Conservation (phyloP, 2,113 vertebrate species). For the Butorides virescens region DNA sequence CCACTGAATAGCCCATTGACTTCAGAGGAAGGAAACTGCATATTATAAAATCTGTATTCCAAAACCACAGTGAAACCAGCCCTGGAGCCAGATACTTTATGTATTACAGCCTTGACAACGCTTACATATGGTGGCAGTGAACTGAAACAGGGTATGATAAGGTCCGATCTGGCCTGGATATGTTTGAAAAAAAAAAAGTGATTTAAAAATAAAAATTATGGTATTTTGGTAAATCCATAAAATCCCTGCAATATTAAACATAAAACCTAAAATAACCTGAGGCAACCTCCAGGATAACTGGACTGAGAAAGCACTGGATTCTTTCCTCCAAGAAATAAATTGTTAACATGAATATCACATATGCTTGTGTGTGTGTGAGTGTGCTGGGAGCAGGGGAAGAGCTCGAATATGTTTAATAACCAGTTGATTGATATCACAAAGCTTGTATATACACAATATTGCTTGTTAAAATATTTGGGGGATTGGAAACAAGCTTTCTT, state of each 20-base stretch:
- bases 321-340: slow-evolving; percentile 41
- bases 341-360: slow-evolving; percentile 34
- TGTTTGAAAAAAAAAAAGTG: not conserved
- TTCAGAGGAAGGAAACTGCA: slow-evolving; percentile 58
- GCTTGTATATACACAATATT: not conserved
- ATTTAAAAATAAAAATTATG: slow-evolving; percentile 64
- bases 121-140: slow-evolving; percentile 58
- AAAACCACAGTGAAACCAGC: slow-evolving; percentile 46
- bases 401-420: slow-evolving; percentile 30
- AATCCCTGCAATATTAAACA: slow-evolving; percentile 58
- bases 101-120: slow-evolving; percentile 45
- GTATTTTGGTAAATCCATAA: slow-evolving; percentile 63
- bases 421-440: not conserved
- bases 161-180: not conserved
- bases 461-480: slow-evolving; percentile 20
- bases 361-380: not conserved
- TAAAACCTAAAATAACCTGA: slow-evolving; percentile 49
- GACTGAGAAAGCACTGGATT: slow-evolving; percentile 1
- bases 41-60: slow-evolving; percentile 47
- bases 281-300: slow-evolving; percentile 19
- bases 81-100: slow-evolving; percentile 42
- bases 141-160: slow-evolving; percentile 32
- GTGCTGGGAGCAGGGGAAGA: slow-evolving; percentile 8
- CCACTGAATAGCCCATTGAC: slow-evolving; percentile 15
- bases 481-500: slow-evolving; percentile 33